Evolutionary conservation across 1,140 invertebrate species (phyloP), one percentile per base, ranked within the genome.

Genomic region (Euwallacea similis): DNA sequence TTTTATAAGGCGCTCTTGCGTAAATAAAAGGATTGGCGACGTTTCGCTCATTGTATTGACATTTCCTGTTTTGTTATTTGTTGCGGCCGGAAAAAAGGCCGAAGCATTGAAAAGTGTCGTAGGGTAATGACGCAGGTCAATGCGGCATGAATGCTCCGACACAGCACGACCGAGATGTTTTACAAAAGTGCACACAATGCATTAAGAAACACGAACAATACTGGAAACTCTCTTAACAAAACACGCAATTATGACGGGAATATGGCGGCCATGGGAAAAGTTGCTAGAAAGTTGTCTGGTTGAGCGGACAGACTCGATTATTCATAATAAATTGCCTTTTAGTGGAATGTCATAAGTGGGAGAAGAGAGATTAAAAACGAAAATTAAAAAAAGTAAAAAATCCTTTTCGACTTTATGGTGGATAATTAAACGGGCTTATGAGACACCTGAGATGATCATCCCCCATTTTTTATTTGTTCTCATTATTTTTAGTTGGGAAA

Each of bases 31-130:
- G 66, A 53, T 55, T 61, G n/a, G 43, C 56, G 61, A 46, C 68
- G 60, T 44, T 61, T 44, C 46, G 67, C 47, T 64, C 50, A 70
- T 71, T 66, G 68, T 56, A 59, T 62, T 54, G 62, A 65, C 69
- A 43, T 71, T 71, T 71, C 69, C 69, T 71, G 69, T 58, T 71
- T 64, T 64, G 50, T 65, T 65, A 65, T 71, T 71, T 71, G 69
- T 66, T 42, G 54, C 44, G 60, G 15, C 64, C 54, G 44, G 46
- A 21, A 64, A 60, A 10, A 69, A 11, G 42, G 13, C 10, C 10
- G 7, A 16, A 56, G 42, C 50, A 60, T 68, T 42, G 67, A 69
- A 61, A 61, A 62, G 59, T 61, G 60, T 50, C 53, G 44, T 53
- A 43, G 42, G 46, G 42, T 66, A 66, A 54, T 66, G 47, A 44